A percentile compares a stretch with the other conserved stretches of the same genome.
Evolutionary conservation across 2,888 invertebrate genomes (phyloP).

Genomic region (Drosophila atroscutellata): DNA sequence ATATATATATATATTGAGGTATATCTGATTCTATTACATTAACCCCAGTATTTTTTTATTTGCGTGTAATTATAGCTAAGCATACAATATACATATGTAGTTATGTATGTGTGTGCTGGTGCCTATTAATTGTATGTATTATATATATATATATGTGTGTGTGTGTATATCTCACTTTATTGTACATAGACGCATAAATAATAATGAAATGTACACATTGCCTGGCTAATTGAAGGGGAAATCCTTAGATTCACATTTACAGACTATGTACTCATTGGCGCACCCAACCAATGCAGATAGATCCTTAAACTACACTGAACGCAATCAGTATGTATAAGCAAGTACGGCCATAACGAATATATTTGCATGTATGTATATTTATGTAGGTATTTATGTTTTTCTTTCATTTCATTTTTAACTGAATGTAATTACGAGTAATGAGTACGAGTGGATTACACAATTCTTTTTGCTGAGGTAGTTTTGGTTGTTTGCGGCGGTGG

Average conservation of each 20-base stretch:
- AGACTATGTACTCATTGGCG: slow-evolving; percentile 34
- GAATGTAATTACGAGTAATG: slow-evolving; percentile 46
- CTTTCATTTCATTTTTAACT: slow-evolving; percentile 10
- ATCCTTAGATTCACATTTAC: slow-evolving; percentile 25
- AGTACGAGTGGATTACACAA: slow-evolving; percentile 51
- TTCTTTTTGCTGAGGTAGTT: slow-evolving; percentile 71
- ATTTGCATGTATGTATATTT: slow-evolving; percentile 7
- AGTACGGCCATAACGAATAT: slow-evolving; percentile 20
- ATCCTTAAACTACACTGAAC: slow-evolving; percentile 42
- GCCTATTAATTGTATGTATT: slow-evolving; percentile 25
- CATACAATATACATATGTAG: slow-evolving; percentile 10
- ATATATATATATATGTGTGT: not conserved
- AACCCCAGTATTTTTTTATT: slow-evolving; percentile 36
- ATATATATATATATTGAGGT: slow-evolving; percentile 63
- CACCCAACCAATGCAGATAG: slow-evolving; percentile 38
- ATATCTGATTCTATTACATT: slow-evolving; percentile 61
- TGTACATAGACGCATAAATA: slow-evolving; percentile 37
- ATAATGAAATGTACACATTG: slow-evolving; percentile 31
- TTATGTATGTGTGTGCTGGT: slow-evolving; percentile 13
- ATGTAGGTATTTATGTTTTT: slow-evolving; percentile 13
- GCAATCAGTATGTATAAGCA: slow-evolving; percentile 8
- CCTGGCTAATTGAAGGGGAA: slow-evolving; percentile 7
- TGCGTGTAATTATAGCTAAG: slow-evolving; percentile 31
- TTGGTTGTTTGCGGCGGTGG: slow-evolving; percentile 60
- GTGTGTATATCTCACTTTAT: slow-evolving; percentile 14